These are phyloP conservation scores for Pseudopipra pipra DNA, from an alignment of 2,113 vertebrate genomes.

Conservation along the genomic window DNA sequence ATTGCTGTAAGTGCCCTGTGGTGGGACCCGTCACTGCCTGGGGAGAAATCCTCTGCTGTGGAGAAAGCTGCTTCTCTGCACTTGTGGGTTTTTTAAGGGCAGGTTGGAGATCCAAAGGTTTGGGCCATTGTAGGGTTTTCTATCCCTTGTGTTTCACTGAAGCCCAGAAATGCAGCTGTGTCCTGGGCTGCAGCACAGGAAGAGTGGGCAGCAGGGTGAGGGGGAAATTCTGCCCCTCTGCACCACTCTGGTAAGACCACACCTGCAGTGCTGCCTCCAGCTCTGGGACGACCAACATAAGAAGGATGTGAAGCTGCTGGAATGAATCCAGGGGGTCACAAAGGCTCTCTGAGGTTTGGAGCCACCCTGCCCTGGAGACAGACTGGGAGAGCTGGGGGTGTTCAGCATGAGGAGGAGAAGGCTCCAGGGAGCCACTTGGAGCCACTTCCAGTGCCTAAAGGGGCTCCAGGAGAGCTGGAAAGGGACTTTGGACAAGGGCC, in stretches of 20 bases:
- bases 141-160: not conserved
- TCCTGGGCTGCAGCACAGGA: not conserved
- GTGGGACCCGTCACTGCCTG: not conserved
- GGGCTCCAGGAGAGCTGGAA: not conserved
- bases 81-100: rapidly evolving
- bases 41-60: not conserved
- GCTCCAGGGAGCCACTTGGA: not conserved
- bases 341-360: not conserved
- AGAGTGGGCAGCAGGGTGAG: not conserved
- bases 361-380: not conserved
- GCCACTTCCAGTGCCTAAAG: not conserved
- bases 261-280: not conserved
- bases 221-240: not conserved
- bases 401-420: rapidly evolving
- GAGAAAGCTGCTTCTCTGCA: not conserved
- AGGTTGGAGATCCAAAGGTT: no score
- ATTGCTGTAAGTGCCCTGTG: constrained; percentile 81
- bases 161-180: not conserved
- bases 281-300: not conserved
- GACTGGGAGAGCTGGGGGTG: not conserved
- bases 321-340: not conserved
- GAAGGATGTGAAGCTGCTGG: not conserved
- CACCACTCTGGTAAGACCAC: not conserved
- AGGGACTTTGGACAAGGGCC: not conserved
- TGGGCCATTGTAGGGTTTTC: not conserved